Evolutionary conservation across 2,888 invertebrate species (phyloP).

Genomic region (Zygothrica quintamaculata): DNA sequence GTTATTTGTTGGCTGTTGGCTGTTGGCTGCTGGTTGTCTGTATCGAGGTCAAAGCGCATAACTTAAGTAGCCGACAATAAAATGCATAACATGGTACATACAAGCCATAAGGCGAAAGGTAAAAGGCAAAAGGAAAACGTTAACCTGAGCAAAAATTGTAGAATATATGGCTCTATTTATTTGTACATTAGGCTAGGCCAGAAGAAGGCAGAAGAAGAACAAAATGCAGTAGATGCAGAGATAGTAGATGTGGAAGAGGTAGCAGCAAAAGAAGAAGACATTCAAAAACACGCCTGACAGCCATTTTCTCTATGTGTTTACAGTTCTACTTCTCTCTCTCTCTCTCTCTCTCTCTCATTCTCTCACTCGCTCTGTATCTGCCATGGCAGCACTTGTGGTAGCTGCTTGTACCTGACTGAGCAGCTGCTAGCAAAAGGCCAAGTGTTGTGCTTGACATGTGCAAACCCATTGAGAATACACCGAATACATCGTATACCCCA

Average conservation of each 20-base stretch:
- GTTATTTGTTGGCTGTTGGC: conserved; percentile 8
- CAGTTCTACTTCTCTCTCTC: conserved; percentile 5
- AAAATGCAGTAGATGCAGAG: no score
- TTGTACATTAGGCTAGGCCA: conserved; percentile 70
- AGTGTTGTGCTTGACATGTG: conserved; percentile 76
- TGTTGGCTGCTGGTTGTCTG: conserved; percentile 50
- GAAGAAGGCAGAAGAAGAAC: conserved; percentile 15
- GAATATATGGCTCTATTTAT: conserved; percentile 75
- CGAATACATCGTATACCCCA: conserved; percentile 30
- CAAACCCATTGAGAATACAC: conserved; percentile 47
- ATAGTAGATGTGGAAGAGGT: no score
- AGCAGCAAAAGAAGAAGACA: conserved; percentile 30
- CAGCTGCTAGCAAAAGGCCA: conserved; percentile 73
- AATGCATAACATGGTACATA: conserved; percentile 70
- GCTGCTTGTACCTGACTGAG: conserved; percentile 54
- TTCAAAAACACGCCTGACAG: conserved; percentile 42
- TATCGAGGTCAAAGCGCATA: conserved; percentile 78
- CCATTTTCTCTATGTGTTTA: conserved; percentile 11
- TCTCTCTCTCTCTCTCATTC: background rate
- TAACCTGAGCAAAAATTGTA: conserved; percentile 63
- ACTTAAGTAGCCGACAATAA: conserved; percentile 81
- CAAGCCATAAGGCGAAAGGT: conserved; percentile 37
- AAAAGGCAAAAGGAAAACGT: conserved; percentile 42
- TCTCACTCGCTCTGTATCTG: background rate
- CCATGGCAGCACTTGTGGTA: background rate